Base-by-base conservation (phyloP, 1,140 invertebrate species). In the Drosophila virilis region DNA sequence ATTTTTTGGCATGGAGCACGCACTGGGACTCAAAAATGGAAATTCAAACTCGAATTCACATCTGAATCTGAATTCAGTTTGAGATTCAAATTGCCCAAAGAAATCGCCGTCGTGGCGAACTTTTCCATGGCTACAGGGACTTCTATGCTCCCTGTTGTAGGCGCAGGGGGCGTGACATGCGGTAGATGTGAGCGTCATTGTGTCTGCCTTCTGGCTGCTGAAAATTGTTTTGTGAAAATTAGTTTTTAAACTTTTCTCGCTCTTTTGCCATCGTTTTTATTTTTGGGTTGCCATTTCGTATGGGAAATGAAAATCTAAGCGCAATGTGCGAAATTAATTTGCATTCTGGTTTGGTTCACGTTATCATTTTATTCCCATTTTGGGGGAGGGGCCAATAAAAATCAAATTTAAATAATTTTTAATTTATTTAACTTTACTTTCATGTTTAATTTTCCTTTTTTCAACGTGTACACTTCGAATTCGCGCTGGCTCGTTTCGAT, bases 141-240 rank as follows among this genome's bases (percentile, higher is more conserved):
- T 61, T 55, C 33, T 35, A 12, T 17, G 22, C 9, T 35, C 5
- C 51, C 22, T 28, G 22, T 54, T 8, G n/a, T 45, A 9, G 45
- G 15, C 3, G 12, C 8, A 17, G 5, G 9, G 52, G 42, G 32
- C 52, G 32, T 9, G 12, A 8, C 38, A n/a, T 37, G 33, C 5
- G 33, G 71, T 45, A 37, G 15, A 8, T 8, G 8, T 46, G 62
- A n/a, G 28, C 13, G n/a, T 54, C 59, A 60, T 61, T 69, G 62
- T 61, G 62, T 50, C 59, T 64, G 78, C 50, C 35, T 42, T 67
- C 51, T 50, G 79, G 77, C 84, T 78, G 57, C 80, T 73, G 80
- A 78, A 89, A 89, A 88, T 89, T 89, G 84, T 89, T 89, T 89
- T 84, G 80, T 77, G 79, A 89, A 89, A 89, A 89, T 89, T 89